Evolutionary conservation across 30 jellyfish, hydroid and myxozoan species (phyloP).

Genomic region (Pseudorhiza aurosa): DNA sequence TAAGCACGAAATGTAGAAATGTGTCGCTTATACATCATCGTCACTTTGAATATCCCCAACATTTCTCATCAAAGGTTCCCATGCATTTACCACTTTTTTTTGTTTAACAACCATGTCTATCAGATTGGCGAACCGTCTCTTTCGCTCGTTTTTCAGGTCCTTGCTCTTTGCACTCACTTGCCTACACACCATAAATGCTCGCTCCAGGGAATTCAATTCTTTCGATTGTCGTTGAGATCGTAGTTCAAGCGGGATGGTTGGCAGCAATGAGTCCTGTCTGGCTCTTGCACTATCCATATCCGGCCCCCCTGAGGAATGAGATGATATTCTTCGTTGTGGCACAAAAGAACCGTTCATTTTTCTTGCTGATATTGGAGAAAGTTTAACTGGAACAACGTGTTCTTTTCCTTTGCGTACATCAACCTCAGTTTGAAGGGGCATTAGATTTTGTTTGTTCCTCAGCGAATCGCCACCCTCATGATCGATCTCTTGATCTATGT

Average conservation of each 20-base stretch:
- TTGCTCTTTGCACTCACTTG: slow-evolving; percentile 22
- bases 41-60: slow-evolving; percentile 70
- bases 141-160: slow-evolving; percentile 39
- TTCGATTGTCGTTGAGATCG: slow-evolving; percentile 8
- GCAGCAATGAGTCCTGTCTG: slow-evolving; percentile 22
- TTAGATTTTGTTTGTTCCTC: neutral
- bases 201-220: slow-evolving; percentile 12
- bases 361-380: neutral
- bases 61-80: slow-evolving; percentile 58
- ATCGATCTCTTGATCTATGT: too few species aligned
- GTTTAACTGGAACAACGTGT: neutral
- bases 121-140: slow-evolving; percentile 56
- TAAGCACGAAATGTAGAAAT: too few species aligned
- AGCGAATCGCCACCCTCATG: neutral
- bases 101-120: slow-evolving; percentile 47
- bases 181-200: slow-evolving; percentile 44
- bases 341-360: neutral
- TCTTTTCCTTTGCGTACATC: neutral
- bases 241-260: slow-evolving; percentile 41
- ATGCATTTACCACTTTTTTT: slow-evolving; percentile 50
- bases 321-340: neutral
- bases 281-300: neutral
- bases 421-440: neutral
- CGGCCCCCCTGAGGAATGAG: neutral
- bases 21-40: slow-evolving; percentile 28